Evolutionary conservation across 1,140 invertebrate species (phyloP).

Genomic region (Drosophila ficusphila): DNA sequence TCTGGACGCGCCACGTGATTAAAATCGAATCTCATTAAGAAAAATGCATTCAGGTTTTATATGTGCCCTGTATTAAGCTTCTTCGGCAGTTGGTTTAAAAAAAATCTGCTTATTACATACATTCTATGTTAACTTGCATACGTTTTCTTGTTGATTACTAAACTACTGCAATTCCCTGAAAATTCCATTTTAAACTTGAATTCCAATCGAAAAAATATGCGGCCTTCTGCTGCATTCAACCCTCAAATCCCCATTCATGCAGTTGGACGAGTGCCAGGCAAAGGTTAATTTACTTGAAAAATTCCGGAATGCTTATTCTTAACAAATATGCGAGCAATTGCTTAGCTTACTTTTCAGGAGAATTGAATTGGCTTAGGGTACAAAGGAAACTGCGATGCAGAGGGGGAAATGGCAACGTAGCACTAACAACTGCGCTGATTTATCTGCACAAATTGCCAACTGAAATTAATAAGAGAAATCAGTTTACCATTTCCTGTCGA

Average conservation of each 20-base stretch:
- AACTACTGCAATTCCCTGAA: constrained; percentile 2
- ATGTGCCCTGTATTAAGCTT: not conserved
- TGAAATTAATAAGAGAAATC: constrained; percentile 78
- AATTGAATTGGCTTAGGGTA: constrained; percentile 16
- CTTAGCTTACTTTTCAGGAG: constrained; percentile 35
- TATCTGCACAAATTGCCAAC: constrained; percentile 73
- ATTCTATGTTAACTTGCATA: no score
- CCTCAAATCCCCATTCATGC: not conserved
- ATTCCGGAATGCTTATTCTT: constrained; percentile 49
- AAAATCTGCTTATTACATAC: no score
- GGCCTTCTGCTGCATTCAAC: not conserved
- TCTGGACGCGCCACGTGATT: constrained; percentile 6
- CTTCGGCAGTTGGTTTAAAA: no score
- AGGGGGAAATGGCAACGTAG: constrained; percentile 8
- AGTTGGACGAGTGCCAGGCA: constrained; percentile 16
- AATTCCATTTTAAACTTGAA: constrained; percentile 9
- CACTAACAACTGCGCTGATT: constrained; percentile 52
- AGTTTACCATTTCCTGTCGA: constrained; percentile 75
- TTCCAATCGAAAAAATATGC: constrained; percentile 14
- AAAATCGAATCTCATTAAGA: not conserved
- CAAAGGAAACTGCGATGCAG: not conserved
- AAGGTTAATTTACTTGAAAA: constrained; percentile 60
- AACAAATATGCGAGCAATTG: constrained; percentile 61
- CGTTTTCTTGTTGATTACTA: not conserved
- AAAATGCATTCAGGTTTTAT: not conserved